Conservation (phyloP, 1,140 invertebrate genomes). For the Druon quercuslanigerum region DNA sequence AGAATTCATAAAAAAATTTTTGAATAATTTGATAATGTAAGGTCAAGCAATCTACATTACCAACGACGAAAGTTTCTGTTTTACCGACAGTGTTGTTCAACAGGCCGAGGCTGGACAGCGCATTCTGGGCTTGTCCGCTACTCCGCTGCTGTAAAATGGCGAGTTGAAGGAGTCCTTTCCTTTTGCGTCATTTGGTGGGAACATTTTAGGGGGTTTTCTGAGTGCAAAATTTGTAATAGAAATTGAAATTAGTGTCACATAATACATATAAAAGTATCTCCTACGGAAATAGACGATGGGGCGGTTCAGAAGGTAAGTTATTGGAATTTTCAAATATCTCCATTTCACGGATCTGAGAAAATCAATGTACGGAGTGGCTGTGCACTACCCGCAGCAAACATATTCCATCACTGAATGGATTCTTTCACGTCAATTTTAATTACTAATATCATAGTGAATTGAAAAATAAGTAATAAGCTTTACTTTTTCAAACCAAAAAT, state of each 20-base stretch:
- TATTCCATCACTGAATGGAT: neutral
- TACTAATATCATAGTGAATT: no score
- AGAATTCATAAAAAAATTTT: no score
- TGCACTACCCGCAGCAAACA: neutral
- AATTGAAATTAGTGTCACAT: neutral
- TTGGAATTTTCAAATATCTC: neutral
- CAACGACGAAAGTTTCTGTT: no score
- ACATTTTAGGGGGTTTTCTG: neutral
- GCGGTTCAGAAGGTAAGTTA: constrained; percentile 13
- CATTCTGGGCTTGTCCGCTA: no score
- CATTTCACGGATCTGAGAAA: constrained; percentile 1
- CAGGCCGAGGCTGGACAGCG: no score
- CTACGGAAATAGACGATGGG: constrained; percentile 2
- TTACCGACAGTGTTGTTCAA: no score
- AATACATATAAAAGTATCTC: neutral
- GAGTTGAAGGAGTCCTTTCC: neutral
- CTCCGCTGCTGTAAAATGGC: no score
- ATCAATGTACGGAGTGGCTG: constrained; percentile 1
- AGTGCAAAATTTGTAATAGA: neutral
- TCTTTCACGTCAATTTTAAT: no score
- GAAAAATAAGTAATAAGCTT: no score
- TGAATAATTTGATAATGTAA: no score
- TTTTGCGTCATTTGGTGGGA: neutral
- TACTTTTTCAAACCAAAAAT: no score
- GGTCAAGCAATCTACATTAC: no score